Conservation (phyloP, 2,797 vertebrate species). For the Acanthis flammea region DNA sequence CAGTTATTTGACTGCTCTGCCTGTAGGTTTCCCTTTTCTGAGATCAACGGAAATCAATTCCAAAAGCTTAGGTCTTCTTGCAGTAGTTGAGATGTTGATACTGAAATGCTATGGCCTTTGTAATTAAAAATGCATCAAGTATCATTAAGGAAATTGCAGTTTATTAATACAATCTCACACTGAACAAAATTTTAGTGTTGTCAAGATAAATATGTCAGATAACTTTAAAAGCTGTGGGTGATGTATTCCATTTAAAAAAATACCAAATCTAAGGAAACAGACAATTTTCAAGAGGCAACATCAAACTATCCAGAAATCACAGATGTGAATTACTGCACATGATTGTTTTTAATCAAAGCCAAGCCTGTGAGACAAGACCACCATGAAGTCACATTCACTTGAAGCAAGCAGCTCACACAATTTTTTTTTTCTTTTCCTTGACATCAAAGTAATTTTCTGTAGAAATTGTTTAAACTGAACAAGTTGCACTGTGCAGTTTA, state of each 20-base stretch:
- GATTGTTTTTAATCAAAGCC: not conserved
- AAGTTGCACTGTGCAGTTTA: not conserved
- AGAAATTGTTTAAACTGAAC: not conserved
- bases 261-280: not conserved
- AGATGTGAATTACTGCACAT: not conserved
- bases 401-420: not conserved
- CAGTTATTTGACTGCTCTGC: slow-evolving; percentile 12
- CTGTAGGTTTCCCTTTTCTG: slow-evolving; percentile 9
- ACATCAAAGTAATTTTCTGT: not conserved
- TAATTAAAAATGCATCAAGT: slow-evolving; percentile 29
- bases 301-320: not conserved
- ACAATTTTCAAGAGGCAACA: not conserved
- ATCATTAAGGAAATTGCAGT: slow-evolving; percentile 4
- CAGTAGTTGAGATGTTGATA: not conserved
- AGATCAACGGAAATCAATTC: slow-evolving; percentile 33
- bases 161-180: slow-evolving; percentile 1
- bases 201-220: not conserved
- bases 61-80: not conserved
- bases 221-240: not conserved
- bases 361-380: not conserved
- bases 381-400: not conserved
- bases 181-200: not conserved
- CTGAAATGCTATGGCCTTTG: slow-evolving; percentile 5
- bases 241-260: not conserved
- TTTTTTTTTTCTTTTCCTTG: not conserved